These are phyloP conservation scores for Actinostola sp. DNA, from an alignment of 92 coral and sea anemone genomes.

Conservation along the genomic window DNA sequence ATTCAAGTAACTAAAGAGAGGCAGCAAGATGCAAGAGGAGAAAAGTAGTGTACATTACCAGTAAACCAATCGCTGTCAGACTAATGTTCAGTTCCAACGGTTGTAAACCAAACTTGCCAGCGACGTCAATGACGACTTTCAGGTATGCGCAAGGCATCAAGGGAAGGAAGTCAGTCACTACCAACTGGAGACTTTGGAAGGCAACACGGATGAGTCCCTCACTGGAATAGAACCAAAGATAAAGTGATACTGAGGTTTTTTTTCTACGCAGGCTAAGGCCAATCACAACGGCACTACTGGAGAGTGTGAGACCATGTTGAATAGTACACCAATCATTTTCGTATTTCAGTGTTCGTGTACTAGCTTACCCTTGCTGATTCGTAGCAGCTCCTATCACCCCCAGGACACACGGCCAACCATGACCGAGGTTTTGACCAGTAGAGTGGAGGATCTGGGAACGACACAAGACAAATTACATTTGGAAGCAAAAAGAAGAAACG, in stretches of 20 bases:
- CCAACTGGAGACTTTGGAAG: constrained; percentile 95
- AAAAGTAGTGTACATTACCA: too few relatives aligned
- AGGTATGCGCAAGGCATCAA: constrained; percentile 95
- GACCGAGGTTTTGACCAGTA: constrained; percentile 93
- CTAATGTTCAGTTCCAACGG: constrained; percentile 97
- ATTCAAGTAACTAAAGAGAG: too few relatives aligned
- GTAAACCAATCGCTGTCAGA: constrained; percentile 94
- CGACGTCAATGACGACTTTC: constrained; percentile 97
- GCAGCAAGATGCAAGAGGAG: too few relatives aligned
- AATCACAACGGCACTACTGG: too few relatives aligned
- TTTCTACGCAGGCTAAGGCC: too few relatives aligned
- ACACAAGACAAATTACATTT: background rate
- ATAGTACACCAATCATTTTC: background rate
- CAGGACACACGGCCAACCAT: constrained; percentile 94
- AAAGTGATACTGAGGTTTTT: too few relatives aligned
- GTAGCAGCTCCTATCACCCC: constrained; percentile 98
- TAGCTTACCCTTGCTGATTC: constrained; percentile 89
- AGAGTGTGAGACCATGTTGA: background rate
- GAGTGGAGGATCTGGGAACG: constrained; percentile 85
- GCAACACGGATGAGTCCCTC: constrained; percentile 98
- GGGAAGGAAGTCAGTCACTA: constrained; percentile 97
- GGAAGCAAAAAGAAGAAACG: background rate
- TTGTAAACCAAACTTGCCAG: constrained; percentile 97
- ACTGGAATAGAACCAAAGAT: constrained; percentile 32
- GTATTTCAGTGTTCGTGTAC: background rate